Conservation (phyloP, 2,797 vertebrate genomes). For the Australoheros facetus region DNA sequence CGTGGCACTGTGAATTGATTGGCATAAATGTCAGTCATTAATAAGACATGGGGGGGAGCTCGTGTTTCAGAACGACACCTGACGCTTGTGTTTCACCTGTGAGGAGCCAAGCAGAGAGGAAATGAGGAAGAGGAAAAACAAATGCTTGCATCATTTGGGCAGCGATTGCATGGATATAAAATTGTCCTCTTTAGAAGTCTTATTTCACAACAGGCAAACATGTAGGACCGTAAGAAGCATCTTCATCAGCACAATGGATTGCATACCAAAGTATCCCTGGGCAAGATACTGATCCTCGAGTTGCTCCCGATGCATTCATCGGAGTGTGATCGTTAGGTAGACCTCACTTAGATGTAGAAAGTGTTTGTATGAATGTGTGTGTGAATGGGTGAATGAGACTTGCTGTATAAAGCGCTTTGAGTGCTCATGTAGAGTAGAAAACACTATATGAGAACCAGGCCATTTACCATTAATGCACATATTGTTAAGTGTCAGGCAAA, state of each 20-base stretch:
- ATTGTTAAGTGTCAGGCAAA: constrained; percentile 46
- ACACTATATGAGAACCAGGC: too few relatives aligned
- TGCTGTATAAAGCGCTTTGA: too few relatives aligned
- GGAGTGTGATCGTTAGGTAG: too few relatives aligned
- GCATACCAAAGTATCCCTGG: too few relatives aligned
- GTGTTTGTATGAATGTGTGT: too few relatives aligned
- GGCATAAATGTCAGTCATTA: constrained; percentile 79
- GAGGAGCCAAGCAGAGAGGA: constrained; percentile 46
- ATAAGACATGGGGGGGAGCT: constrained; percentile 77
- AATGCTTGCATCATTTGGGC: constrained; percentile 22
- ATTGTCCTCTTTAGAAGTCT: neutral
- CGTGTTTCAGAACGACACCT: constrained; percentile 75
- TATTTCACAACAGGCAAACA: neutral
- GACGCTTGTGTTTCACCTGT: constrained; percentile 69
- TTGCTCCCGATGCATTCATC: too few relatives aligned
- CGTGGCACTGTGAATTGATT: constrained; percentile 67
- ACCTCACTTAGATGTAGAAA: too few relatives aligned
- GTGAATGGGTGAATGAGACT: too few relatives aligned
- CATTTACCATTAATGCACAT: neutral
- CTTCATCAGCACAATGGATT: neutral
- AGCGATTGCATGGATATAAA: neutral
- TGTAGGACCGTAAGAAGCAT: neutral
- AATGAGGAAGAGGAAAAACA: constrained; percentile 51
- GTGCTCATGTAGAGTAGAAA: too few relatives aligned
- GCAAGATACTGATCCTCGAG: too few relatives aligned